Evolutionary conservation across 2,888 invertebrate species (phyloP).

Genomic region (Acronicta psi): DNA sequence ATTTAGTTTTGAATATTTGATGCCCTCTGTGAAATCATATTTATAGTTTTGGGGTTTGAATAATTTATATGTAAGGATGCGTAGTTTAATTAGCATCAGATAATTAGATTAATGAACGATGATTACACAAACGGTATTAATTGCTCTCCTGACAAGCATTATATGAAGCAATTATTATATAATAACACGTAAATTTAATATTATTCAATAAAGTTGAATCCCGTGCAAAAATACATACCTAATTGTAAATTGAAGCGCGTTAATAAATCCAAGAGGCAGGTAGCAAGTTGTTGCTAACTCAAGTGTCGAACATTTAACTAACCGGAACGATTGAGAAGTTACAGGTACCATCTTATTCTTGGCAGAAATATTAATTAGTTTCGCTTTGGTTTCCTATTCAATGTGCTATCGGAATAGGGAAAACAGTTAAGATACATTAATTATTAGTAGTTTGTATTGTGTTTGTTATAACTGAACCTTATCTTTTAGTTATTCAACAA

Average conservation of each 20-base stretch:
- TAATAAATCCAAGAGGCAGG: slow-evolving; percentile 29
- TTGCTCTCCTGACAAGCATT: neutral
- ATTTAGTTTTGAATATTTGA: slow-evolving; percentile 12
- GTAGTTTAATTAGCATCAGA: slow-evolving; percentile 12
- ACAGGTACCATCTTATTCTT: slow-evolving; percentile 62
- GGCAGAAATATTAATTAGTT: slow-evolving; percentile 69
- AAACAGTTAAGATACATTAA: slow-evolving; percentile 11
- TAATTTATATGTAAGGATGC: slow-evolving; percentile 7
- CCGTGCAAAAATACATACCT: too few species aligned
- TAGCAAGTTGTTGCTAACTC: slow-evolving; percentile 44
- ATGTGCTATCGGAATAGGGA: slow-evolving; percentile 13
- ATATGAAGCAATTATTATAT: too few species aligned
- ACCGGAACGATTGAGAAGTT: slow-evolving; percentile 64
- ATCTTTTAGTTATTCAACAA: neutral
- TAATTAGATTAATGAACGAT: slow-evolving; percentile 2
- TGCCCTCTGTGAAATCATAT: slow-evolving; percentile 14
- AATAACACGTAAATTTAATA: too few species aligned
- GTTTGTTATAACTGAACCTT: neutral
- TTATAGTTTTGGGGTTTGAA: slow-evolving; percentile 12
- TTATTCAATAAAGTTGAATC: too few species aligned
- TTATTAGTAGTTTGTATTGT: neutral
- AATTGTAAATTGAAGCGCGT: neutral
- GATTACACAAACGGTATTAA: slow-evolving; percentile 3
- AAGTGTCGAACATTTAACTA: slow-evolving; percentile 58
- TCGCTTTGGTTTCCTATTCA: slow-evolving; percentile 47